Conservation (phyloP, 2,888 invertebrate species). For the Mythimna pallens region DNA sequence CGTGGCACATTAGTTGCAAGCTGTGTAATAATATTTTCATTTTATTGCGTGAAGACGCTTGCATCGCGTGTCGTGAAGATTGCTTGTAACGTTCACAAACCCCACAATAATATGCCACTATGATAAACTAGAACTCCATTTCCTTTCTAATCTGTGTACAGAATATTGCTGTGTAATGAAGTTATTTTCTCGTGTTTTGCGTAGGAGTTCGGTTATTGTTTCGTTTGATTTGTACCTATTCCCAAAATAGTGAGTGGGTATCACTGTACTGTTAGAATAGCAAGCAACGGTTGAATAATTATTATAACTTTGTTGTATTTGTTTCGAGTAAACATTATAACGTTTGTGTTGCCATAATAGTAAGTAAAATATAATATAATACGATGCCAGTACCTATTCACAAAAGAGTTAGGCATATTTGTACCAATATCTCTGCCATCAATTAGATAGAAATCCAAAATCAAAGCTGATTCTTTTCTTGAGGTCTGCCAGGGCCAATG, state of each 20-base stretch:
- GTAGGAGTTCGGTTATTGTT: conserved; percentile 49
- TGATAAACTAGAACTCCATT: conserved; percentile 17
- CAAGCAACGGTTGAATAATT: not conserved
- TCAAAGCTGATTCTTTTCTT: not conserved
- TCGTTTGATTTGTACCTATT: conserved; percentile 38
- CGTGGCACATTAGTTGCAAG: not conserved
- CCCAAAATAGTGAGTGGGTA: conserved; percentile 14
- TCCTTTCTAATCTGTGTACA: conserved; percentile 4
- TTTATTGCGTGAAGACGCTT: not conserved
- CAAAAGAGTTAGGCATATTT: too few relatives aligned
- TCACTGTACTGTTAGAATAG: conserved; percentile 27
- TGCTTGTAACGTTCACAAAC: too few relatives aligned
- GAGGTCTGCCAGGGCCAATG: too few relatives aligned
- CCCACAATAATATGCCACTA: not conserved
- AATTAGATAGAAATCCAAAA: too few relatives aligned
- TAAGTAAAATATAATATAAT: too few relatives aligned
- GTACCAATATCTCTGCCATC: too few relatives aligned
- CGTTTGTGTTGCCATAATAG: too few relatives aligned
- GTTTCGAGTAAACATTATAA: not conserved
- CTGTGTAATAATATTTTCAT: conserved; percentile 22
- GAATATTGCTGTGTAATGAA: conserved; percentile 48
- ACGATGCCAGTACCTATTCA: too few relatives aligned
- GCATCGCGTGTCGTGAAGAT: not conserved
- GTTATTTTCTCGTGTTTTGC: conserved; percentile 53
- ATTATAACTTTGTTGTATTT: conserved; percentile 4